Base-by-base conservation (phyloP, 1,140 invertebrate genomes). In the Drosophila tsacasi region DNA sequence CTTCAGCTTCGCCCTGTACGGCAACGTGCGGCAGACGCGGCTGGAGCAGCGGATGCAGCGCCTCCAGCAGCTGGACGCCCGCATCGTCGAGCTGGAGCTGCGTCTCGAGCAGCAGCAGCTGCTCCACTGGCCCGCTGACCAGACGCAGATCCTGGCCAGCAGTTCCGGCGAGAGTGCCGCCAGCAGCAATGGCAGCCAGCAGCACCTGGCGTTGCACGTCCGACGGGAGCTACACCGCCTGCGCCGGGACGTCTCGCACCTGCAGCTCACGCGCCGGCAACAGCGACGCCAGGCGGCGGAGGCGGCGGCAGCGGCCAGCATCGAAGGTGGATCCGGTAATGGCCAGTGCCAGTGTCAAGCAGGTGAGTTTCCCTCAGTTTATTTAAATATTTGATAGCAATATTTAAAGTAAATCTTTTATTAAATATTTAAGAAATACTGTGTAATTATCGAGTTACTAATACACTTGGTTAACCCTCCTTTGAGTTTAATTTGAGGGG, bases 221-320 rank as follows among this genome's bases (percentile, higher is more conserved):
- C 85, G 85, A 2, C 81, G 87, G n/a, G 92, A 93, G 57, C 67
- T 93, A 30, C 92, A 93, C 59, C 91, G 92, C 32, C 67, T 93
- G 59, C 86, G 92, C 2, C 83, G 92, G 37, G 92, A 93, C 64
- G 92, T 93, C 8, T 93, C 92, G 17, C 91, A 93, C 23, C 65
- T 93, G 57, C 89, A 93, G 60, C 50, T 92, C 25, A 87, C 80
- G 25, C 71, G 92, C 32, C 91, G 92, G 10, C 92, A 93, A 66
- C 91, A 93, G 59, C 84, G 91, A 8, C 77, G 91, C 5, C 92
- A 93, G 58, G 77, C 90, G 32, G 81, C 81, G 2, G 68, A 83
- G 52, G 73, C 81, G 44, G 81, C 83, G 46, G 76, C 91, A 46
- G 74, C 59, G 63, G 63, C 49, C 64, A 50, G 83, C 73, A 49